These are phyloP conservation scores for Troglohyphantes excavatus DNA, from an alignment of 2,888 invertebrate genomes.

Conservation along the genomic window DNA sequence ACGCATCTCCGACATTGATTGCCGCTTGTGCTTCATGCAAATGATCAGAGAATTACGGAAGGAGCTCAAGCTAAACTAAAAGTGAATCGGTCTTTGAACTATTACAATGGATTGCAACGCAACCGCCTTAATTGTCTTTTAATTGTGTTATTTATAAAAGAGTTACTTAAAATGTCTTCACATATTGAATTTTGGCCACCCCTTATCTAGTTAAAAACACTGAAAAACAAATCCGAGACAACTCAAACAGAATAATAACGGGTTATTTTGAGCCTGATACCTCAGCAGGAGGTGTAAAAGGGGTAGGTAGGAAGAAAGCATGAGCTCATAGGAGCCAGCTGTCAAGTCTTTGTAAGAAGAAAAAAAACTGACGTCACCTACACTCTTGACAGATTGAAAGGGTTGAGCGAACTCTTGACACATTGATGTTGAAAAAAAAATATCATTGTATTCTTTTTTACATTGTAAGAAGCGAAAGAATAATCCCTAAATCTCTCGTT, in stretches of 20 bases:
- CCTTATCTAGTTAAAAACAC: not conserved
- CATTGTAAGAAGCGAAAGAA: too few species aligned
- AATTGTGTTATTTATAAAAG: not conserved
- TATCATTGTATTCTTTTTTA: too few species aligned
- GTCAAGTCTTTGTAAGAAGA: constrained; percentile 49
- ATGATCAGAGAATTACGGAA: too few species aligned
- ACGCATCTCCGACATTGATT: too few species aligned
- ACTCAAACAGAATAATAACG: constrained; percentile 38
- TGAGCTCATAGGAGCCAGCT: constrained; percentile 54
- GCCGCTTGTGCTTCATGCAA: too few species aligned
- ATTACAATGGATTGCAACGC: not conserved
- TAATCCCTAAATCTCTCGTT: too few species aligned
- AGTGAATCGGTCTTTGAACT: not conserved
- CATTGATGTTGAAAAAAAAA: not conserved
- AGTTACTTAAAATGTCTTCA: not conserved
- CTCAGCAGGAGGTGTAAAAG: constrained; percentile 38
- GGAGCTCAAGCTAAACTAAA: not conserved
- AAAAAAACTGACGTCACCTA: constrained; percentile 49
- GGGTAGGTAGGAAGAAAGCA: constrained; percentile 2
- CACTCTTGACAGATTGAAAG: constrained; percentile 36
- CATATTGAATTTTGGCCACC: not conserved
- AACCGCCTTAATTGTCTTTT: not conserved
- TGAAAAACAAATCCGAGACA: not conserved
- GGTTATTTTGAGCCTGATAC: constrained; percentile 46
- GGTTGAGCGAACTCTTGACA: constrained; percentile 62